Percentiles rank a stretch among this genome's conserved stretches.
Evolutionary conservation across 2,797 vertebrate genomes (phyloP).

Genomic region (Labroides dimidiatus): DNA sequence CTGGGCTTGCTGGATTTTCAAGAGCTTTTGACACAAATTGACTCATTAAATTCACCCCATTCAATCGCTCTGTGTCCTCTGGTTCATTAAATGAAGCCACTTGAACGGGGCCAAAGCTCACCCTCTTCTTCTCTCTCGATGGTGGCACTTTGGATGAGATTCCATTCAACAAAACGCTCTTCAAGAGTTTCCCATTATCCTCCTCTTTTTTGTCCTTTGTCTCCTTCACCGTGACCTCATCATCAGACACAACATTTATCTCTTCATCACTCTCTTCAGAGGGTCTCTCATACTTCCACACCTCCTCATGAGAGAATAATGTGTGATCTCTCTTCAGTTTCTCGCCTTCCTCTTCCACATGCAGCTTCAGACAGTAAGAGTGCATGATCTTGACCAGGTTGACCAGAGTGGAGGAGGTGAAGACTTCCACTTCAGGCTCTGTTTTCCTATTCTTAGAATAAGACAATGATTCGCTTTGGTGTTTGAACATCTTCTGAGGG

Average conservation of each 20-base stretch:
- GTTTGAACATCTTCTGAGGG: conserved; percentile 20
- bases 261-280: conserved; percentile 74
- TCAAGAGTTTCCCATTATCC: conserved; percentile 27
- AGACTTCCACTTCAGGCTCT: conserved; percentile 66
- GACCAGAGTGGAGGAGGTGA: conserved; percentile 82
- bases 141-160: conserved; percentile 21
- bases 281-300: conserved; percentile 76
- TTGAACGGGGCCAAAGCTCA: conserved; percentile 78
- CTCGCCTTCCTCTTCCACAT: conserved; percentile 73
- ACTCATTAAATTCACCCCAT: conserved; percentile 12
- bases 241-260: conserved; percentile 78
- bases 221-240: conserved; percentile 47
- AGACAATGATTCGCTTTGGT: conserved; percentile 31
- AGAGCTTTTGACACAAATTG: conserved; percentile 13
- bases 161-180: conserved; percentile 62
- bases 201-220: background rate
- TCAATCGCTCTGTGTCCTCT: conserved; percentile 16
- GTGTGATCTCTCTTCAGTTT: background rate
- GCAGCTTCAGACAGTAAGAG: conserved; percentile 89
- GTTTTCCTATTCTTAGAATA: conserved; percentile 33
- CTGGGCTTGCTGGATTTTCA: background rate
- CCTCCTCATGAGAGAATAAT: conserved; percentile 72
- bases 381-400: conserved; percentile 94
- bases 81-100: conserved; percentile 64
- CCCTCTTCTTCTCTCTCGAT: conserved; percentile 74